phyloP scores from a whole-genome alignment of 2,888 invertebrate species.

The Metellina segmentata region DNA sequence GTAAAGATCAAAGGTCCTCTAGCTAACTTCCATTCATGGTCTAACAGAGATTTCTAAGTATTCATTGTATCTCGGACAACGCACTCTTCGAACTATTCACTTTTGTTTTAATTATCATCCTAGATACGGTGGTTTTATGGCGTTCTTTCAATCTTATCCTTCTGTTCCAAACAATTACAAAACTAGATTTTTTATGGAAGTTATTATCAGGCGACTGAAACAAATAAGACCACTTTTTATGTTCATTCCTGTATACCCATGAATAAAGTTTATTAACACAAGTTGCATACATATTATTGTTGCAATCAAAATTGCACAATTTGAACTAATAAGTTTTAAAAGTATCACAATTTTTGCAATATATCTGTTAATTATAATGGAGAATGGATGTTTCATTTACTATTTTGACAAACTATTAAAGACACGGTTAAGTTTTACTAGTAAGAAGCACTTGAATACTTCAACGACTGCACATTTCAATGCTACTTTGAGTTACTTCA shows the following conservation, averaged over 20 bases:
- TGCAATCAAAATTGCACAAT: too few species aligned
- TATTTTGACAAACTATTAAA: too few species aligned
- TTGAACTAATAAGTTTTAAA: too few species aligned
- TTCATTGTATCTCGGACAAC: slow-evolving; percentile 13
- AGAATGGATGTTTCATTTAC: too few species aligned
- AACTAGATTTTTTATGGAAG: slow-evolving; percentile 1
- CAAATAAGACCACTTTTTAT: slow-evolving; percentile 1
- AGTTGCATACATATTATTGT: background rate
- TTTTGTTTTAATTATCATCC: slow-evolving; percentile 4
- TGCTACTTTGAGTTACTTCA: too few species aligned
- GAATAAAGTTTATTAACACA: background rate
- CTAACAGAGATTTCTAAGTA: slow-evolving; percentile 15
- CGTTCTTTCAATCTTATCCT: background rate
- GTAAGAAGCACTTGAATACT: too few species aligned
- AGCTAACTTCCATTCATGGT: slow-evolving; percentile 15
- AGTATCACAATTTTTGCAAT: too few species aligned
- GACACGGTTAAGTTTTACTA: too few species aligned
- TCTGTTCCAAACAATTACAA: background rate
- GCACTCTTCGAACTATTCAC: background rate
- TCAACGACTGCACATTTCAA: too few species aligned
- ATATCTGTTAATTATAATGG: too few species aligned
- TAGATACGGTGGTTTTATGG: background rate
- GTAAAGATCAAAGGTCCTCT: background rate
- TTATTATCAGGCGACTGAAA: slow-evolving; percentile 6
- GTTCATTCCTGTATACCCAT: background rate